A percentile compares a stretch with the other conserved stretches of the same genome.
phyloP scores from a whole-genome alignment of 1,140 invertebrate genomes.

The Pogonognathellus flavescens region DNA sequence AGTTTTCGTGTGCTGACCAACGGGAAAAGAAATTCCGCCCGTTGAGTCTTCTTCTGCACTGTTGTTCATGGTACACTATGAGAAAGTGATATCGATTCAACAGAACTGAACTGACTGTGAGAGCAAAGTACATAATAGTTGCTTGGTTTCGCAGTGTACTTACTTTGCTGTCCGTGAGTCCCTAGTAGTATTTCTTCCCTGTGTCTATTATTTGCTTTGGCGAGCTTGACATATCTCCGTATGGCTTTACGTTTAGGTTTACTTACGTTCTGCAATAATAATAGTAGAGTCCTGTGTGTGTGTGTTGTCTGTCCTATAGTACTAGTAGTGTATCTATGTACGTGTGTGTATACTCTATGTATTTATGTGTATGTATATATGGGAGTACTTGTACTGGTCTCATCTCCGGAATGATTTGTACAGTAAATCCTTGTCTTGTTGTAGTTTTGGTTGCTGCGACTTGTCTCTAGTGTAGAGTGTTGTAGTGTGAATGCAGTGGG shows the following conservation, averaged over 20 bases:
- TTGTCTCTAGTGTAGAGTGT: conserved; percentile 7
- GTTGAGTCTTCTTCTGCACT: neutral
- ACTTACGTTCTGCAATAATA: too few species aligned
- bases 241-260: neutral
- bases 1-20: conserved; percentile 14
- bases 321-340: neutral
- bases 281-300: too few species aligned
- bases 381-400: neutral
- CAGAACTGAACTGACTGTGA: neutral
- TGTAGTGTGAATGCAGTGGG: conserved; percentile 21
- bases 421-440: conserved; percentile 37
- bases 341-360: neutral
- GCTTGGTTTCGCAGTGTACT: neutral
- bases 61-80: neutral
- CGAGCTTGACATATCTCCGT: neutral
- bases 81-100: conserved; percentile 47
- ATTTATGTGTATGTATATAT: neutral
- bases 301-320: too few species aligned
- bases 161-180: conserved; percentile 8
- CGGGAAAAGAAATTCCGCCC: conserved; percentile 27
- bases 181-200: neutral
- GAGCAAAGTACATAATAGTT: neutral
- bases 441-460: neutral
- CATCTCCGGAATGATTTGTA: conserved; percentile 38
- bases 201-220: conserved; percentile 29